Evolutionary conservation across 2,888 invertebrate species (phyloP).

Genomic region (Schizaphis graminum): DNA sequence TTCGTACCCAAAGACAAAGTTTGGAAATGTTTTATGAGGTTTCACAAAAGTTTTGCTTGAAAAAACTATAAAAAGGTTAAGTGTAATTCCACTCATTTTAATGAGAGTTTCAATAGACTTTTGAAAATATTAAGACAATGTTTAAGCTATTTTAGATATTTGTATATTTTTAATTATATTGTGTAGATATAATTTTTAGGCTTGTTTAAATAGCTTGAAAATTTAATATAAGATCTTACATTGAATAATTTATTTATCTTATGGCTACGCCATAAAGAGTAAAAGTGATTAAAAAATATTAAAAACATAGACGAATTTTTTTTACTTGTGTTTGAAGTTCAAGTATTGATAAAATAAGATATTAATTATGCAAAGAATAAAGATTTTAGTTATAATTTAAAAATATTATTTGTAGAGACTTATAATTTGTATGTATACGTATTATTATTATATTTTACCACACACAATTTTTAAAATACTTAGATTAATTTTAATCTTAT

Average conservation of each 20-base stretch:
- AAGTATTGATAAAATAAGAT: neutral
- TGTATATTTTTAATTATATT: neutral
- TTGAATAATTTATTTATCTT: no score
- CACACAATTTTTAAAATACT: neutral
- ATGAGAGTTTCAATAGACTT: neutral
- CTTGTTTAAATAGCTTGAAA: neutral
- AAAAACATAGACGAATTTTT: neutral
- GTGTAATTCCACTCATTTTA: neutral
- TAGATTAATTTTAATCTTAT: neutral
- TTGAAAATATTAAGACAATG: neutral
- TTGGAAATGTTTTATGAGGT: neutral
- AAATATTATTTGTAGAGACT: neutral
- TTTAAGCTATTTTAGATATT: neutral
- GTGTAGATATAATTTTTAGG: neutral
- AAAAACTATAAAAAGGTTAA: neutral
- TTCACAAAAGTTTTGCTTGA: neutral
- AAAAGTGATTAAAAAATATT: no score
- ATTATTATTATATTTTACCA: neutral
- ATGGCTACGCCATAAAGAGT: no score
- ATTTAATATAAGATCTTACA: neutral
- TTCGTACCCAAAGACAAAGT: neutral
- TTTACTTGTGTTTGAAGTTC: neutral
- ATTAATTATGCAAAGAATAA: neutral
- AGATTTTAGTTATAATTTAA: neutral
- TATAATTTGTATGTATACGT: neutral